phyloP scores from a whole-genome alignment of 1,140 invertebrate genomes.

The Heliconius nattereri region DNA sequence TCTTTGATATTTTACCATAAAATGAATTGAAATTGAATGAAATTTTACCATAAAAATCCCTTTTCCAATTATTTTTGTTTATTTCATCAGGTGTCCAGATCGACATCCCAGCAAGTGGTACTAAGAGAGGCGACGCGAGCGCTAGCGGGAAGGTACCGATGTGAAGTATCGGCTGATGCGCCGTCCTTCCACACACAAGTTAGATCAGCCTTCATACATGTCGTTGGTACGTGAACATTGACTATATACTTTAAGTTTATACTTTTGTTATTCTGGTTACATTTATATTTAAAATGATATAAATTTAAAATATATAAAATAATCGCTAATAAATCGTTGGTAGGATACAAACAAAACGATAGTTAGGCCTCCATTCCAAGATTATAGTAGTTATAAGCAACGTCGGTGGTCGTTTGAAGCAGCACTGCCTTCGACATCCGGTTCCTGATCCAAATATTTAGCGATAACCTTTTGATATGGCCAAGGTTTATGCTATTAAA shows the following conservation, averaged over 20 bases:
- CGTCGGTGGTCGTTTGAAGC: not conserved
- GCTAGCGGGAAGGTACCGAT: conserved; percentile 86
- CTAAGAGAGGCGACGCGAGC: conserved; percentile 85
- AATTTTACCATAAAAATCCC: no score
- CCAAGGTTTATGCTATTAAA: not conserved
- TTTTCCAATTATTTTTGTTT: not conserved
- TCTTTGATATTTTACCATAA: no score
- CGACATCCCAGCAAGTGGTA: conserved; percentile 84
- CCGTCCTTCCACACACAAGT: conserved; percentile 86
- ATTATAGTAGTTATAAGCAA: no score
- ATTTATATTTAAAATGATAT: no score
- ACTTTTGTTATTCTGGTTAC: no score
- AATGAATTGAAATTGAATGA: no score
- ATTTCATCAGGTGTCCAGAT: conserved; percentile 81
- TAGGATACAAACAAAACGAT: no score
- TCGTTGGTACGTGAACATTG: conserved; percentile 82
- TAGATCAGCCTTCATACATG: conserved; percentile 85
- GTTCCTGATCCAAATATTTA: not conserved
- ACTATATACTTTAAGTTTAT: no score
- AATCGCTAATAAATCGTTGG: no score
- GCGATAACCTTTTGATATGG: not conserved
- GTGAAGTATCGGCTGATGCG: conserved; percentile 88
- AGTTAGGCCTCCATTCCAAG: no score
- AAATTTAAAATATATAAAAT: no score
- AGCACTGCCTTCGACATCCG: not conserved